A percentile compares a stretch with the other conserved stretches of the same genome.
phyloP scores from a whole-genome alignment of 2,888 invertebrate species.

The Timema podura region DNA sequence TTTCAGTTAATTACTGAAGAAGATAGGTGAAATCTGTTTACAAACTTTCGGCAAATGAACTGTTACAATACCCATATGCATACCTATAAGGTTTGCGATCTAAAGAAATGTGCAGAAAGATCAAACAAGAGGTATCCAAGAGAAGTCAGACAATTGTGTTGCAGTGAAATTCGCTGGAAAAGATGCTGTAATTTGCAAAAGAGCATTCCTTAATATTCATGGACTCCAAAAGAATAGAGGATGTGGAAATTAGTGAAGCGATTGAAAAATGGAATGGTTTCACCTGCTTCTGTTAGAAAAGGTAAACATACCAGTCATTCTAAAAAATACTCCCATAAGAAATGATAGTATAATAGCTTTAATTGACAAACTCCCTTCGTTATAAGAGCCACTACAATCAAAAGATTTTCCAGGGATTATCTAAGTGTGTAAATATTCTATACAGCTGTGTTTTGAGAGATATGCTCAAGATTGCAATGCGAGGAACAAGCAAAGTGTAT shows the following conservation, averaged over 20 bases:
- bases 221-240: not conserved
- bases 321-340: too few species aligned
- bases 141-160: not conserved
- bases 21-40: not conserved
- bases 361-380: too few species aligned
- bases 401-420: too few species aligned
- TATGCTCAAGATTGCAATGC: too few species aligned
- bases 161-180: not conserved
- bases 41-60: not conserved
- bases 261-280: not conserved
- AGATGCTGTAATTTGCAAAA: constrained; percentile 1
- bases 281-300: not conserved
- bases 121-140: not conserved
- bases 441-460: too few species aligned
- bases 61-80: not conserved
- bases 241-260: not conserved
- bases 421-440: too few species aligned
- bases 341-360: too few species aligned
- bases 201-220: constrained; percentile 8
- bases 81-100: constrained; percentile 3
- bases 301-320: not conserved
- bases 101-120: not conserved
- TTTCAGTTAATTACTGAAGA: constrained; percentile 10
- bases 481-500: too few species aligned
- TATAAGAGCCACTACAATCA: too few species aligned